Evolutionary conservation across 2,888 invertebrate genomes (phyloP).

Genomic region (Caenorhabditis japonica): DNA sequence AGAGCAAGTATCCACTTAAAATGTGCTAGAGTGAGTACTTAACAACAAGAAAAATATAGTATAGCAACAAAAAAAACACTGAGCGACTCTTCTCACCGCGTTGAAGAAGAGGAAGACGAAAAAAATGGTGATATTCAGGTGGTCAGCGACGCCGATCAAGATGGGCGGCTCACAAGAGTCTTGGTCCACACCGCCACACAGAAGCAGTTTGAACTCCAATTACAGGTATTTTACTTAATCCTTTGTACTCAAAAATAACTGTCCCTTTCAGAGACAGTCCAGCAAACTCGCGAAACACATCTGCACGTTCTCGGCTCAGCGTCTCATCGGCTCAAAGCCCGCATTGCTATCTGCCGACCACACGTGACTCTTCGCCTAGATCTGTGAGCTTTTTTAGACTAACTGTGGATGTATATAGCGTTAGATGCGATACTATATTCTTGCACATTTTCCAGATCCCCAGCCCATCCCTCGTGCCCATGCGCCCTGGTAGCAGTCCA

Average conservation of each 20-base stretch:
- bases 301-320: slow-evolving; percentile 59
- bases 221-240: slow-evolving; percentile 36
- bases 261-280: slow-evolving; percentile 61
- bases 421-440: no score
- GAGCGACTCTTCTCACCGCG: not conserved
- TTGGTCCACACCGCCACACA: slow-evolving; percentile 54
- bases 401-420: no score
- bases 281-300: slow-evolving; percentile 56
- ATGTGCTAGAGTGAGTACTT: not conserved
- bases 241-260: not conserved
- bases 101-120: slow-evolving; percentile 20
- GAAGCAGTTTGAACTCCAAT: slow-evolving; percentile 57
- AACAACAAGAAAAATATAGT: not conserved
- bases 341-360: slow-evolving; percentile 55
- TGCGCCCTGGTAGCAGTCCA: slow-evolving; percentile 54
- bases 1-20: no score
- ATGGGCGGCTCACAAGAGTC: slow-evolving; percentile 51
- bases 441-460: slow-evolving; percentile 41
- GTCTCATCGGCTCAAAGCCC: slow-evolving; percentile 61
- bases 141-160: slow-evolving; percentile 44
- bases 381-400: slow-evolving; percentile 32
- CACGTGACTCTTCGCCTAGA: slow-evolving; percentile 59
- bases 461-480: slow-evolving; percentile 58
- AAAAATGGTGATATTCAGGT: slow-evolving; percentile 48
- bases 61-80: not conserved